Conservation (phyloP, 2,113 vertebrate genomes). For the Motacilla alba region DNA sequence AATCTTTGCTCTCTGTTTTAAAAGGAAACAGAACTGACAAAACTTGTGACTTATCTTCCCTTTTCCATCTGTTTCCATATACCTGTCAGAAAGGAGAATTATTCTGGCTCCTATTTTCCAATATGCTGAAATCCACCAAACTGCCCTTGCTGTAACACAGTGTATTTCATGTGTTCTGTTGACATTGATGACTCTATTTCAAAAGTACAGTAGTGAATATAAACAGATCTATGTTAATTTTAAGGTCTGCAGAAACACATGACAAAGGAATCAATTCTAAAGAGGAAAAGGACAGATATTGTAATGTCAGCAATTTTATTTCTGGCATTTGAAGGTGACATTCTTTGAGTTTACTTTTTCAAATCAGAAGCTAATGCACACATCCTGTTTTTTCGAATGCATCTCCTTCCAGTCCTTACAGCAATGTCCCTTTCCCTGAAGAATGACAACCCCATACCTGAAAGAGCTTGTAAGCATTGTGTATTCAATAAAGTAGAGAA, state of each 20-base stretch:
- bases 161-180: background rate
- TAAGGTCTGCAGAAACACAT: background rate
- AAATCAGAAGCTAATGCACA: background rate
- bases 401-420: background rate
- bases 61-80: background rate
- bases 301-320: background rate
- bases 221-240: conserved; percentile 46
- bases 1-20: background rate
- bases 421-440: background rate
- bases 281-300: background rate
- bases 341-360: background rate
- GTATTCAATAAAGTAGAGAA: background rate
- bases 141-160: background rate
- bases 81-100: background rate
- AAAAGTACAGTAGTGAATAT: background rate
- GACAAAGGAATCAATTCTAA: background rate
- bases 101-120: background rate
- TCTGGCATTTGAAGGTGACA: background rate
- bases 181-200: background rate
- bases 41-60: background rate
- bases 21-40: background rate
- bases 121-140: background rate
- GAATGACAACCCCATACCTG: background rate
- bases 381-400: background rate
- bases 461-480: background rate